phyloP scores from a whole-genome alignment of 1,140 invertebrate genomes.

The Drosophila equinoxialis region DNA sequence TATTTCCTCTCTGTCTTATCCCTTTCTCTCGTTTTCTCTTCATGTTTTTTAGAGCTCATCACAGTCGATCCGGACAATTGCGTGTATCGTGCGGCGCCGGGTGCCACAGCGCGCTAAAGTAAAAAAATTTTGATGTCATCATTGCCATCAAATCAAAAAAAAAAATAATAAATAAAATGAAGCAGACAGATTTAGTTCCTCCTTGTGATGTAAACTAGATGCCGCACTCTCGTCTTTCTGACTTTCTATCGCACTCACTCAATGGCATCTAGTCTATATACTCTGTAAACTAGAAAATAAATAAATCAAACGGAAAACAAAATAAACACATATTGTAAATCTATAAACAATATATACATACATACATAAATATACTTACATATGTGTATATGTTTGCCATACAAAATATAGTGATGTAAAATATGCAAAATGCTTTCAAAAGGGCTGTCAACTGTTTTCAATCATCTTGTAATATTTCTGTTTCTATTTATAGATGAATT shows the following conservation, averaged over 20 bases:
- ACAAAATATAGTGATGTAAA: background rate
- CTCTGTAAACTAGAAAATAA: slow-evolving; percentile 17
- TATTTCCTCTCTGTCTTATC: too few species aligned
- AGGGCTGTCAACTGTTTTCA: slow-evolving; percentile 47
- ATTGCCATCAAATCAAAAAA: slow-evolving; percentile 5
- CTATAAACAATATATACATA: slow-evolving; percentile 1
- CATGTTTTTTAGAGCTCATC: slow-evolving; percentile 52
- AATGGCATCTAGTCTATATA: slow-evolving; percentile 19
- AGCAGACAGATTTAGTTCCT: slow-evolving; percentile 48
- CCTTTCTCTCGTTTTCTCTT: background rate
- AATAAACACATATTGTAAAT: slow-evolving; percentile 12
- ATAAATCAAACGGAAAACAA: slow-evolving; percentile 12
- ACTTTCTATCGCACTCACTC: background rate
- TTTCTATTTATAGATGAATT: background rate
- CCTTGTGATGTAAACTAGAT: slow-evolving; percentile 56
- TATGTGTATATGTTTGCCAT: background rate
- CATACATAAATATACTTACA: background rate
- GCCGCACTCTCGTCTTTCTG: background rate
- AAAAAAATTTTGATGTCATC: slow-evolving; percentile 15
- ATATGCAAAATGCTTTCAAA: slow-evolving; percentile 24
- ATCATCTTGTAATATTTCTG: background rate
- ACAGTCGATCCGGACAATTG: slow-evolving; percentile 70
- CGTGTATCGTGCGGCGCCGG: slow-evolving; percentile 54
- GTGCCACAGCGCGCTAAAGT: slow-evolving; percentile 53
- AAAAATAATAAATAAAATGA: background rate